Conservation (phyloP, 2,113 vertebrate genomes). For the Hydrolagus affinis region DNA sequence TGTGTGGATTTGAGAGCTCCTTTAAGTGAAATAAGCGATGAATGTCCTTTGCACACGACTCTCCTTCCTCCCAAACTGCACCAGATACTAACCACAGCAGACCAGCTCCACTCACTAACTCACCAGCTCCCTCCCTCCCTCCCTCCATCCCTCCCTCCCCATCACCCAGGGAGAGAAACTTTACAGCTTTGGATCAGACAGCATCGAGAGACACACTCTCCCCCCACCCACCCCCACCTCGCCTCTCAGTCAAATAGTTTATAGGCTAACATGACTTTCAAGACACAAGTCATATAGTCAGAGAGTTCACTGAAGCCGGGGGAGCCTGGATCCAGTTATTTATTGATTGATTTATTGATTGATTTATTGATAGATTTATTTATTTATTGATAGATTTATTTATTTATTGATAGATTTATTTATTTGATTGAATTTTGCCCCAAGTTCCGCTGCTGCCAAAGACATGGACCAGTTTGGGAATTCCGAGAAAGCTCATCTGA, state of each 20-base stretch:
- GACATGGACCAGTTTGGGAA: slow-evolving; percentile 44
- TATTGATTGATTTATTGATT: no score
- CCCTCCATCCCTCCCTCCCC: not conserved
- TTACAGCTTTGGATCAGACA: not conserved
- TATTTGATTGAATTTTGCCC: not conserved
- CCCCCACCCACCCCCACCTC: not conserved
- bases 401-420: no score
- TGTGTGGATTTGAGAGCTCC: not conserved
- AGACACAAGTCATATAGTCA: not conserved
- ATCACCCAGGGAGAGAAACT: not conserved
- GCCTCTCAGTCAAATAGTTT: not conserved
- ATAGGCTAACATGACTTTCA: not conserved
- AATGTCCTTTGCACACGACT: slow-evolving; percentile 29
- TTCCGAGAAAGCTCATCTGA: slow-evolving; percentile 64
- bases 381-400: no score
- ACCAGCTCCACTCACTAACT: no score
- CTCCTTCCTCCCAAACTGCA: not conserved
- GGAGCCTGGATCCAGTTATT: no score
- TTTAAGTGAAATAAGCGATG: not conserved
- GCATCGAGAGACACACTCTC: no score
- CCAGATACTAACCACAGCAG: slow-evolving; percentile 6
- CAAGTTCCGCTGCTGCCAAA: not conserved
- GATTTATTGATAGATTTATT: no score
- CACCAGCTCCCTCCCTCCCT: not conserved
- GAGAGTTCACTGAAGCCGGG: no score